Percentiles rank a stretch among this genome's conserved stretches.
These are phyloP conservation scores for Phrynocephalus forsythii DNA, from an alignment of 2,797 vertebrate genomes.

Conservation along the genomic window DNA sequence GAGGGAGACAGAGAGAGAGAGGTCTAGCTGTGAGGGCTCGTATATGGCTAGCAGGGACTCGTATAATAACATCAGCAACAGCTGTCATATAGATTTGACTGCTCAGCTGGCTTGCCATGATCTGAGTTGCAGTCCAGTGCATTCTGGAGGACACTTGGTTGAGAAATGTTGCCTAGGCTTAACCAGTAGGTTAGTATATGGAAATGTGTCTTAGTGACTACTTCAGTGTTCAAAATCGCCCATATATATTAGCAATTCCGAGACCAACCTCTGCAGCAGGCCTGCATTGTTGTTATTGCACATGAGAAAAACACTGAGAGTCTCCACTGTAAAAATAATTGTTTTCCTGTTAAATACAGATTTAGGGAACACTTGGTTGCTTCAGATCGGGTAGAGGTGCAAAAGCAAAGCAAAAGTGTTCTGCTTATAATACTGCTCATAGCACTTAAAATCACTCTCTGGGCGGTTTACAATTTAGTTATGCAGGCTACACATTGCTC, in stretches of 20 bases:
- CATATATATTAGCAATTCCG: not conserved
- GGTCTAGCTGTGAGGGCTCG: too few species aligned
- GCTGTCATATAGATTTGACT: too few species aligned
- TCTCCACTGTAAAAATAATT: not conserved
- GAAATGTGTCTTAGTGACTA: not conserved
- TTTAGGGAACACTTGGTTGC: not conserved
- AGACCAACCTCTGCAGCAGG: not conserved
- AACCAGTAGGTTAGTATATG: not conserved
- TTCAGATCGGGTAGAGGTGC: too few species aligned
- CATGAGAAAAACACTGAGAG: not conserved
- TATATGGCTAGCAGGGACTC: too few species aligned
- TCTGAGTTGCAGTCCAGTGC: not conserved
- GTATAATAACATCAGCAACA: too few species aligned
- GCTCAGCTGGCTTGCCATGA: not conserved
- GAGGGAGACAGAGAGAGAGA: too few species aligned
- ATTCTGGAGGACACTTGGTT: not conserved
- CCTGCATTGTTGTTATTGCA: not conserved
- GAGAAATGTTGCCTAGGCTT: not conserved
- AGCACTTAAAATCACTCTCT: too few species aligned
- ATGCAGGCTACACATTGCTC: too few species aligned
- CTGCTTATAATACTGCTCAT: too few species aligned
- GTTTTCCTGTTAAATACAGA: not conserved
- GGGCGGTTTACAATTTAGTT: too few species aligned
- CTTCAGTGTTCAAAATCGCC: not conserved
- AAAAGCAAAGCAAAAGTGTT: too few species aligned